These are phyloP conservation scores for Miichthys miiuy DNA, from an alignment of 2,797 vertebrate species.

Conservation along the genomic window DNA sequence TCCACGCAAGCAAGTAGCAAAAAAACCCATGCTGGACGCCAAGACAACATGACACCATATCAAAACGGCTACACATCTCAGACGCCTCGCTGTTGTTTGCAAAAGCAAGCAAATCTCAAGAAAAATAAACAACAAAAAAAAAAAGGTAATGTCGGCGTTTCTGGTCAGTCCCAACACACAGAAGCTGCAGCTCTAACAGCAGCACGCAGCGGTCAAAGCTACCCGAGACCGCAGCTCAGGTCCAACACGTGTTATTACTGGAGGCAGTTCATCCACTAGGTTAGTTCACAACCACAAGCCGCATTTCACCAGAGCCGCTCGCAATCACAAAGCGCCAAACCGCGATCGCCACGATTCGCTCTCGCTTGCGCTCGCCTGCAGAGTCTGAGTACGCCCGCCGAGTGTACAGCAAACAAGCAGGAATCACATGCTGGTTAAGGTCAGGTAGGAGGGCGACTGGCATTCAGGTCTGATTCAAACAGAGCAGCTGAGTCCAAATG, in stretches of 20 bases:
- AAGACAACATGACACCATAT: slow-evolving; percentile 51
- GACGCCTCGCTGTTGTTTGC: slow-evolving; percentile 20
- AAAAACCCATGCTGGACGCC: slow-evolving; percentile 62
- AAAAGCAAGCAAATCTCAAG: slow-evolving; percentile 55
- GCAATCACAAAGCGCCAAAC: slow-evolving; percentile 60
- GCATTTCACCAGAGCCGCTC: slow-evolving; percentile 47
- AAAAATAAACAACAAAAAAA: neutral
- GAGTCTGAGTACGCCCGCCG: slow-evolving; percentile 17
- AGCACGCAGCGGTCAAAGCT: slow-evolving; percentile 30
- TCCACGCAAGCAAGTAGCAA: slow-evolving; percentile 65
- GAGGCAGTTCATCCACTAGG: slow-evolving; percentile 43
- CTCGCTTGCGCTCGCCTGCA: slow-evolving; percentile 4
- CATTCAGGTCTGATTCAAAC: slow-evolving; percentile 43
- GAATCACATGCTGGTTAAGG: slow-evolving; percentile 71
- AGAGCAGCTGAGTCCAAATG: slow-evolving; percentile 22
- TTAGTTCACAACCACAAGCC: slow-evolving; percentile 68
- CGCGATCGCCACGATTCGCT: neutral
- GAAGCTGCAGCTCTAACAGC: slow-evolving; percentile 40
- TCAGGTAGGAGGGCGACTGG: slow-evolving; percentile 28
- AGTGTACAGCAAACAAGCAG: slow-evolving; percentile 60
- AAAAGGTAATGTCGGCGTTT: slow-evolving; percentile 7
- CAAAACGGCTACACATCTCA: slow-evolving; percentile 15
- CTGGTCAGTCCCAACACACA: slow-evolving; percentile 28
- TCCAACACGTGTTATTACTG: slow-evolving; percentile 1
- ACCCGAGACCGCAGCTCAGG: slow-evolving; percentile 39